phyloP scores from a whole-genome alignment of 2,113 vertebrate species.

The Smithornis capensis region DNA sequence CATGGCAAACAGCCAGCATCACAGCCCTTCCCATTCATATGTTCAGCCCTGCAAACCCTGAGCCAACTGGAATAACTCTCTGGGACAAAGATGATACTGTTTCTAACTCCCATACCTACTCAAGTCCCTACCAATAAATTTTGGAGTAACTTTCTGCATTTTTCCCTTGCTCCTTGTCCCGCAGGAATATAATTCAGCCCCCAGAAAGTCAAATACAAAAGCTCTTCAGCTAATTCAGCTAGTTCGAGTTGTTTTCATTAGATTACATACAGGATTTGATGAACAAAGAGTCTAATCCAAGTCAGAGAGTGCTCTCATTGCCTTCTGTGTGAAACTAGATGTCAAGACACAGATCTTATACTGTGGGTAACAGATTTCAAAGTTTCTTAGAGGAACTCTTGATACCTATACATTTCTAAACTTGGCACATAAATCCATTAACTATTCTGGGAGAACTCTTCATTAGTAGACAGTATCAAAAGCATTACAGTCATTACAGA shows the following conservation, averaged over 20 bases:
- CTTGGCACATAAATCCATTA: not conserved
- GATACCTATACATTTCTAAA: not conserved
- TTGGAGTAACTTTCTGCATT: not conserved
- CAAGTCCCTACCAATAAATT: not conserved
- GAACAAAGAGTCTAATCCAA: not conserved
- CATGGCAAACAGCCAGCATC: rapidly evolving
- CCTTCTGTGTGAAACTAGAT: not conserved
- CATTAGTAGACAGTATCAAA: not conserved
- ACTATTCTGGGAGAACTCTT: not conserved
- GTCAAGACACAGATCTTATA: not conserved
- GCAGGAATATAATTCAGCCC: not conserved
- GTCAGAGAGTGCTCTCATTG: not conserved
- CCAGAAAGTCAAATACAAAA: not conserved
- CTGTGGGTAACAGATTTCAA: not conserved
- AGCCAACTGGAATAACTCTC: not conserved
- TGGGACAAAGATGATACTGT: not conserved
- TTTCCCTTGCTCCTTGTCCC: not conserved
- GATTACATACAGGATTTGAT: not conserved
- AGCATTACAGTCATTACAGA: not conserved
- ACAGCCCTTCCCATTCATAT: not conserved
- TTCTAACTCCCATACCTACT: not conserved
- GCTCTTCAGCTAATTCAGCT: not conserved
- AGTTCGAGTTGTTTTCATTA: not conserved
- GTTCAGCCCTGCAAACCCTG: not conserved
- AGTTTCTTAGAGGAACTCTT: not conserved